Percentiles rank a stretch among this genome's conserved stretches.
These are phyloP conservation scores for Phrynocephalus vlangalii DNA, from an alignment of 2,797 vertebrate genomes.

Conservation along the genomic window DNA sequence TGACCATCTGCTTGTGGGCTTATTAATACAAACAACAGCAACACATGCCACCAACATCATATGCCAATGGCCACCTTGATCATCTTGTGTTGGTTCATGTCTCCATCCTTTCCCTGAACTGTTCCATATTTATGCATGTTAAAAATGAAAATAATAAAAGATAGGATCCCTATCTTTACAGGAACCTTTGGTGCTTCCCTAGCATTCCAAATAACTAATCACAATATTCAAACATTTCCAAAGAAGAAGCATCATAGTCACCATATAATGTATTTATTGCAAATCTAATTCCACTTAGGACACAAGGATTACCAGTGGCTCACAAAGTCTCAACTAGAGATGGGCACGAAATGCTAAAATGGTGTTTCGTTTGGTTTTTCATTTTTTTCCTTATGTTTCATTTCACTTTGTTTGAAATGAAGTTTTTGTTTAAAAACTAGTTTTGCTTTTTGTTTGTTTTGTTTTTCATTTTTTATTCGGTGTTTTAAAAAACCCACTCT, in stretches of 20 bases:
- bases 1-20: conserved; percentile 70
- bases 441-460: too few species aligned
- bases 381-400: too few species aligned
- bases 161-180: conserved; percentile 44
- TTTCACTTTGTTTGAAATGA: too few species aligned
- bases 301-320: background rate
- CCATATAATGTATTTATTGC: conserved; percentile 21
- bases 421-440: too few species aligned
- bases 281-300: conserved; percentile 40
- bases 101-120: conserved; percentile 26
- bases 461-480: too few species aligned
- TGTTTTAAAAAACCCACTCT: too few species aligned
- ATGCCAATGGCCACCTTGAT: conserved; percentile 61
- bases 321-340: too few species aligned
- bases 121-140: conserved; percentile 19
- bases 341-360: too few species aligned
- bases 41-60: conserved; percentile 60
- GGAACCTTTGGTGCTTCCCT: conserved; percentile 45
- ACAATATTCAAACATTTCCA: conserved; percentile 40
- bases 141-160: conserved; percentile 17
- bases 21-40: conserved; percentile 71
- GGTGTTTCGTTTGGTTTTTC: too few species aligned
- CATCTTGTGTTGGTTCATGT: conserved; percentile 16
- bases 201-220: conserved; percentile 50
- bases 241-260: background rate